A percentile compares a stretch with the other conserved stretches of the same genome.
Evolutionary conservation across 2,888 invertebrate species (phyloP).

Genomic region (Drosophila mimetica): DNA sequence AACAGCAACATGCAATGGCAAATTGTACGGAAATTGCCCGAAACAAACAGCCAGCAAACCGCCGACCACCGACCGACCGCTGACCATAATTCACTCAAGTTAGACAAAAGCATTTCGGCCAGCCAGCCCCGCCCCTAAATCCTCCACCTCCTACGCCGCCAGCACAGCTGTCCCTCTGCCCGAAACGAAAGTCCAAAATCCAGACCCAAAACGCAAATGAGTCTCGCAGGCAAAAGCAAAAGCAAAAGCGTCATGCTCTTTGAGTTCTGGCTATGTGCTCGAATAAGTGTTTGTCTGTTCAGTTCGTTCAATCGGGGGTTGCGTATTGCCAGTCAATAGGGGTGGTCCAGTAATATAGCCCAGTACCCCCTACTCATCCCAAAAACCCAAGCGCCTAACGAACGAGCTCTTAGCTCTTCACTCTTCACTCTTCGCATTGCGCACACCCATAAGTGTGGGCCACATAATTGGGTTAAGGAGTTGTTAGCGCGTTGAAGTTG

Average conservation of each 20-base stretch:
- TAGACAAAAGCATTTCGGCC: constrained; percentile 75
- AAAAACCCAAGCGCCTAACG: constrained; percentile 22
- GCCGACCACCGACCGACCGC: constrained; percentile 60
- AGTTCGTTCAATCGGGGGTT: constrained; percentile 20
- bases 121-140: constrained; percentile 28
- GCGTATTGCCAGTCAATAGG: constrained; percentile 58
- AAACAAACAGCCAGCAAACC: constrained; percentile 67
- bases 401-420: constrained; percentile 52
- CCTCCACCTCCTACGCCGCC: constrained; percentile 7
- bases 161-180: constrained; percentile 37
- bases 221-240: constrained; percentile 62
- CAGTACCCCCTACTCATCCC: background rate
- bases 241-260: constrained; percentile 70
- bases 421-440: constrained; percentile 64
- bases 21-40: constrained; percentile 77
- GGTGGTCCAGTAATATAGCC: constrained; percentile 56
- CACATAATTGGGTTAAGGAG: constrained; percentile 75
- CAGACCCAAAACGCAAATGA: constrained; percentile 68
- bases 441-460: constrained; percentile 62
- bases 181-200: constrained; percentile 62
- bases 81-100: constrained; percentile 78
- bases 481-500: constrained; percentile 72
- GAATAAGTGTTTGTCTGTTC: constrained; percentile 33
- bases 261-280: constrained; percentile 43
- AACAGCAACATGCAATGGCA: constrained; percentile 56